Percentiles rank a stretch among this genome's conserved stretches.
Evolutionary conservation across 2,113 vertebrate species (phyloP).

Genomic region (Pelecanoides urinatrix): DNA sequence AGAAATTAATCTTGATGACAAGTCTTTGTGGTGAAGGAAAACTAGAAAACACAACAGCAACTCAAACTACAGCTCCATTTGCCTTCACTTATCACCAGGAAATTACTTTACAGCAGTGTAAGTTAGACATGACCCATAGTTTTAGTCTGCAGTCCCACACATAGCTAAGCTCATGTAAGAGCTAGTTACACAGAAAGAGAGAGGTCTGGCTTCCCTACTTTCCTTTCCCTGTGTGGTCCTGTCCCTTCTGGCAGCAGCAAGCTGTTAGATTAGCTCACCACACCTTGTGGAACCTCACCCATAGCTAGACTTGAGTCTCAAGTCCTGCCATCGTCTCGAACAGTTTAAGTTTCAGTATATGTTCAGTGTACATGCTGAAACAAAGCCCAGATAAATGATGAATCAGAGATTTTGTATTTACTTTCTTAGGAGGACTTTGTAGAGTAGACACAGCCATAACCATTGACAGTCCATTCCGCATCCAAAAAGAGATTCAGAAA

Average conservation of each 20-base stretch:
- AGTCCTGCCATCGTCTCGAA: not conserved
- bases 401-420: constrained; percentile 1
- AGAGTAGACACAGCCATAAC: not conserved
- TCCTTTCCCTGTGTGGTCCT: not conserved
- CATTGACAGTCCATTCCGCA: not conserved
- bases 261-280: not conserved
- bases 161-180: not conserved
- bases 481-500: not conserved
- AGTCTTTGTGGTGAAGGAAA: not conserved
- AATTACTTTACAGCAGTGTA: not conserved
- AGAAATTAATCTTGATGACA: not conserved
- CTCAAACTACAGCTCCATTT: not conserved
- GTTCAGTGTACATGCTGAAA: not conserved
- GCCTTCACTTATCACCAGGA: not conserved
- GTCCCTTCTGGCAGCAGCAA: not conserved
- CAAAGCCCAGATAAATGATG: not conserved
- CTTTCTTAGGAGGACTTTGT: not conserved
- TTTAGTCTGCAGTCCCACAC: not conserved
- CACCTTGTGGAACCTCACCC: constrained; percentile 29
- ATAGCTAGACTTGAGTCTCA: not conserved
- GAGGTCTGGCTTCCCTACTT: not conserved
- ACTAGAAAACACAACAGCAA: not conserved
- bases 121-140: not conserved
- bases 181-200: not conserved
- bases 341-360: not conserved